Evolutionary conservation across 2,888 invertebrate species (phyloP).

Genomic region (Habroteleia sp.): DNA sequence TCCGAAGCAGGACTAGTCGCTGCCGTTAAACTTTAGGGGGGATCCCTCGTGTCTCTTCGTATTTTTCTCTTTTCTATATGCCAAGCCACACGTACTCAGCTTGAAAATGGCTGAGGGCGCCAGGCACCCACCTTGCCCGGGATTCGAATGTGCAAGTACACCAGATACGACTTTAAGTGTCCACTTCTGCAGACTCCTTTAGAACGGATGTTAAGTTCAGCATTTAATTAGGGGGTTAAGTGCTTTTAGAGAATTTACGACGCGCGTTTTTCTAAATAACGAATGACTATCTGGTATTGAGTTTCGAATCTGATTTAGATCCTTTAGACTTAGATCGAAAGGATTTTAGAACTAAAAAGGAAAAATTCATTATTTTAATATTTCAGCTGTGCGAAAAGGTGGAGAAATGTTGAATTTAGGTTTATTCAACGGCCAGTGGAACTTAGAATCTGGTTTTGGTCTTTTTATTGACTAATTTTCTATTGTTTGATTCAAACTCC

Average conservation of each 20-base stretch:
- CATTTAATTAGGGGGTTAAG: constrained; percentile 45
- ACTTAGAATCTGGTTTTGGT: too few species aligned
- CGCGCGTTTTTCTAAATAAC: constrained; percentile 3
- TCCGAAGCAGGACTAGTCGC: constrained; percentile 36
- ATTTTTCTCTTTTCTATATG: constrained; percentile 37
- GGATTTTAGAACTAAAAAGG: too few species aligned
- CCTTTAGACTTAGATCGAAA: too few species aligned
- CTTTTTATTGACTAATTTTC: too few species aligned
- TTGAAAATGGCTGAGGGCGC: constrained; percentile 40
- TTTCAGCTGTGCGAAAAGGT: too few species aligned
- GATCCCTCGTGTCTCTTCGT: constrained; percentile 36
- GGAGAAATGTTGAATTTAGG: too few species aligned
- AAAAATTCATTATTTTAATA: too few species aligned
- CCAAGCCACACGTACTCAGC: constrained; percentile 32
- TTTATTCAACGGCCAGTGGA: too few species aligned
- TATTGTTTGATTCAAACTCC: too few species aligned
- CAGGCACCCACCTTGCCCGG: constrained; percentile 26
- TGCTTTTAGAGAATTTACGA: constrained; percentile 22
- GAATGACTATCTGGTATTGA: too few species aligned
- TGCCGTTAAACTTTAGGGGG: constrained; percentile 46
- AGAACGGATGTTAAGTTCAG: constrained; percentile 32
- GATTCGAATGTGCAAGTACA: constrained; percentile 28
- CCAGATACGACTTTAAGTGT: constrained; percentile 51
- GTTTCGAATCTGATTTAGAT: too few species aligned
- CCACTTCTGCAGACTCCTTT: constrained; percentile 39